Conservation (phyloP, 2,113 vertebrate genomes). For the Neogobius melanostomus region DNA sequence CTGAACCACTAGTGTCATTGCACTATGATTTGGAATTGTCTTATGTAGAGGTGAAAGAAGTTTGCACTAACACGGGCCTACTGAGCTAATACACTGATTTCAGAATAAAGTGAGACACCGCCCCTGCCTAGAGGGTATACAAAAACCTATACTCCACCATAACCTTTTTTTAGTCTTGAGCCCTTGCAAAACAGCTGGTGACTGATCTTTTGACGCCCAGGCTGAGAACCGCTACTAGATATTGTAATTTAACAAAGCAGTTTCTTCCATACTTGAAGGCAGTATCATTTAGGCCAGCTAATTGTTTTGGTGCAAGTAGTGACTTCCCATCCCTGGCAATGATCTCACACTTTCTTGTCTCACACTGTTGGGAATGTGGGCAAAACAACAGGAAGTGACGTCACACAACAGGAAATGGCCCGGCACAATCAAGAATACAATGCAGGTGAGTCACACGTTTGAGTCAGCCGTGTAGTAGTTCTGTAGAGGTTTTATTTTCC, state of each 20-base stretch:
- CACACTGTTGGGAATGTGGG: conserved; percentile 32
- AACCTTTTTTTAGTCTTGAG: no score
- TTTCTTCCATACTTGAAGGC: not conserved
- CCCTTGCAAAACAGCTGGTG: no score
- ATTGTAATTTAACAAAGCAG: not conserved
- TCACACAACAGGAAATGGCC: conserved; percentile 49
- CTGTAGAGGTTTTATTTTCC: conserved; percentile 75
- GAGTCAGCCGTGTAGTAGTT: conserved; percentile 31
- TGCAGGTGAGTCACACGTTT: conserved; percentile 34
- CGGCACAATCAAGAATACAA: conserved; percentile 53
- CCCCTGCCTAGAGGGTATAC: no score
- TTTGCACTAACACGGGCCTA: no score
- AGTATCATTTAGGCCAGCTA: no score
- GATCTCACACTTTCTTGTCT: not conserved
- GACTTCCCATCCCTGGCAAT: conserved; percentile 2
- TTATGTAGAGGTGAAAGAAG: no score
- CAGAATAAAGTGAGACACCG: no score
- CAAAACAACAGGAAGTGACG: conserved; percentile 53
- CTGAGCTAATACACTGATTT: no score
- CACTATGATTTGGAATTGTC: no score
- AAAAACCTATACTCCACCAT: no score
- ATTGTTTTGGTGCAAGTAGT: not conserved
- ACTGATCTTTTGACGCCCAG: no score
- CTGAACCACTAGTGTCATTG: no score
- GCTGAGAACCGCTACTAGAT: not conserved